Conservation (phyloP, 2,113 vertebrate species). For the Naja naja region DNA sequence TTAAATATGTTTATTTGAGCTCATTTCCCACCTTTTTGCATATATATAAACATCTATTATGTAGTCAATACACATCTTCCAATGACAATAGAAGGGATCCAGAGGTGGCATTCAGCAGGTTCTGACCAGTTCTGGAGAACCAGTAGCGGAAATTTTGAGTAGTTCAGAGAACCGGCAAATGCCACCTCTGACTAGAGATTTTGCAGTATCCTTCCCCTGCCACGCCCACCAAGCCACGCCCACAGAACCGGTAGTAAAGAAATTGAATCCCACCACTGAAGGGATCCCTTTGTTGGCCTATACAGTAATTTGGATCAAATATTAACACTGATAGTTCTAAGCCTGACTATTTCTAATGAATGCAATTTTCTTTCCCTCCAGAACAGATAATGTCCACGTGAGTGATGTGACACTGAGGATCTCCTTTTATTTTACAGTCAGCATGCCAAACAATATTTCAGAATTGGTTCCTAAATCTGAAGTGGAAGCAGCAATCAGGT, state of each 20-base stretch:
- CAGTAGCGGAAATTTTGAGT: too few species aligned
- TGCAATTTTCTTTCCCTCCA: conserved; percentile 58
- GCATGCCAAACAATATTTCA: conserved; percentile 57
- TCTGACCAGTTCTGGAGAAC: too few species aligned
- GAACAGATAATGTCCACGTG: conserved; percentile 68
- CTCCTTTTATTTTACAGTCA: conserved; percentile 85
- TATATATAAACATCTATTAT: not conserved
- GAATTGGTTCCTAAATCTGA: conserved; percentile 70
- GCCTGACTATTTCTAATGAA: conserved; percentile 4
- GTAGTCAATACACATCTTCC: not conserved
- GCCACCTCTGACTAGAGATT: too few species aligned
- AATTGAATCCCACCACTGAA: too few species aligned
- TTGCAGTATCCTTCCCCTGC: too few species aligned
- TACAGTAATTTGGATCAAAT: not conserved
- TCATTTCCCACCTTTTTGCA: not conserved
- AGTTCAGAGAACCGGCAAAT: too few species aligned
- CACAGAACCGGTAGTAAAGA: too few species aligned
- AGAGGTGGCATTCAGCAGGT: too few species aligned
- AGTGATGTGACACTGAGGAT: conserved; percentile 72
- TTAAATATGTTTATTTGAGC: not conserved
- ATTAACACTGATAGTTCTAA: not conserved
- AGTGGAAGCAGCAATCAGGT: conserved; percentile 84
- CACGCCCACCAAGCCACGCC: too few species aligned
- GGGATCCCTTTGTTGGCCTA: not conserved
- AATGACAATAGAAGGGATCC: not conserved